Percentiles rank a stretch among this genome's conserved stretches.
Conservation (phyloP, 2,888 invertebrate genomes). For the Amphipyra tragopoginis region DNA sequence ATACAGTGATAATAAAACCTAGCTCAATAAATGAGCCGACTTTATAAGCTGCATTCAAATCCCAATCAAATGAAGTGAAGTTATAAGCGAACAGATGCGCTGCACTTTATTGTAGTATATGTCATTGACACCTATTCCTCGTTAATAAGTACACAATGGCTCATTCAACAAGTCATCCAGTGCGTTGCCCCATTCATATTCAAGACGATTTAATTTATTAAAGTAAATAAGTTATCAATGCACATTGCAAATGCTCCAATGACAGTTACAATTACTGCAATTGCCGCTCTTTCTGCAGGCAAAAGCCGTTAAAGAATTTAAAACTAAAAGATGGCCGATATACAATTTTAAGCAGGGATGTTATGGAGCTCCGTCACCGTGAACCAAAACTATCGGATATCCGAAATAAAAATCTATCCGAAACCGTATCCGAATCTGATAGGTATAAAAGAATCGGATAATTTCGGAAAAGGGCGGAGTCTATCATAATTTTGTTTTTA, state of each 20-base stretch:
- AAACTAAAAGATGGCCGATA: background rate
- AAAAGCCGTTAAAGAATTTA: background rate
- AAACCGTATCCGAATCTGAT: too few relatives aligned
- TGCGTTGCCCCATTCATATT: slow-evolving; percentile 3
- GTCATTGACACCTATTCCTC: slow-evolving; percentile 8
- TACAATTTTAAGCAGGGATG: too few relatives aligned
- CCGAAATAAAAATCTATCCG: too few relatives aligned
- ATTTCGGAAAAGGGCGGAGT: too few relatives aligned
- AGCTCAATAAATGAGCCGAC: background rate
- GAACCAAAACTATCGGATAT: too few relatives aligned
- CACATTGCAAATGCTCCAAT: background rate
- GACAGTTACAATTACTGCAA: background rate
- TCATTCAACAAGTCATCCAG: slow-evolving; percentile 7
- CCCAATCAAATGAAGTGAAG: background rate
- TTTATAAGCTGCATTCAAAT: background rate
- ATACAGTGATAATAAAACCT: background rate
- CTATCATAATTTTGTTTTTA: too few relatives aligned
- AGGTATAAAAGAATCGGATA: too few relatives aligned
- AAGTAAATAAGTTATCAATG: slow-evolving; percentile 7
- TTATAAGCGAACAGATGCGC: background rate
- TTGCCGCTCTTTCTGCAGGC: background rate
- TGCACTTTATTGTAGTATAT: background rate
- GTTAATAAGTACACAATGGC: slow-evolving; percentile 8
- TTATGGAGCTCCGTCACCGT: too few relatives aligned
- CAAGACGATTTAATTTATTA: slow-evolving; percentile 4